These are phyloP conservation scores for Enteromius argenteus DNA, from an alignment of 2,797 vertebrate species.

Conservation along the genomic window DNA sequence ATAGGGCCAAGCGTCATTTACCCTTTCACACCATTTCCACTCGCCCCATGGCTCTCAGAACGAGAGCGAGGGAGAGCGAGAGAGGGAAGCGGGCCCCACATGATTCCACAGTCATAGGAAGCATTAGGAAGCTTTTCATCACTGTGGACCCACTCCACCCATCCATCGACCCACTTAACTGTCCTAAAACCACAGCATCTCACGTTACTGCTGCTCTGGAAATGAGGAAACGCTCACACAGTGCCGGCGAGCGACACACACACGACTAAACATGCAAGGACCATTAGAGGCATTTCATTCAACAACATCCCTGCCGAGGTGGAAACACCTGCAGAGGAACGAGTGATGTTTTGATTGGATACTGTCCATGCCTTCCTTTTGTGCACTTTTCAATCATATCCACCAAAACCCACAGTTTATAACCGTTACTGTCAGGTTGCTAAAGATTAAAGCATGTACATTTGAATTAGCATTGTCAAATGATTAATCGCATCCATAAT, in stretches of 20 bases:
- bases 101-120: slow-evolving; percentile 45
- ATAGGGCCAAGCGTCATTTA: slow-evolving; percentile 14
- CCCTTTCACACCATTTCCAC: slow-evolving; percentile 34
- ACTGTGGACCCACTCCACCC: slow-evolving; percentile 64
- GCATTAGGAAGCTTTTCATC: slow-evolving; percentile 60
- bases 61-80: not conserved
- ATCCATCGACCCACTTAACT: slow-evolving; percentile 64
- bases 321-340: slow-evolving; percentile 44
- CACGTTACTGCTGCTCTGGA: slow-evolving; percentile 36
- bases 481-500: too few species aligned
- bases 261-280: not conserved
- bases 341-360: slow-evolving; percentile 26
- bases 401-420: not conserved
- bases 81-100: slow-evolving; percentile 16
- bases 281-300: slow-evolving; percentile 4
- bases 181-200: slow-evolving; percentile 52
- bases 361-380: slow-evolving; percentile 18
- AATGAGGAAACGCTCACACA: slow-evolving; percentile 24
- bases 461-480: too few species aligned
- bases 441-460: too few species aligned
- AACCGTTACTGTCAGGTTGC: not conserved
- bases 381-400: slow-evolving; percentile 19
- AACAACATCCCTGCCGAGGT: not conserved
- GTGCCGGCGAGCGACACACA: not conserved
- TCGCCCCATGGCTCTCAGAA: slow-evolving; percentile 7